These are phyloP conservation scores for Branchinecta lindahli DNA, from an alignment of 1,140 invertebrate genomes.

Conservation along the genomic window DNA sequence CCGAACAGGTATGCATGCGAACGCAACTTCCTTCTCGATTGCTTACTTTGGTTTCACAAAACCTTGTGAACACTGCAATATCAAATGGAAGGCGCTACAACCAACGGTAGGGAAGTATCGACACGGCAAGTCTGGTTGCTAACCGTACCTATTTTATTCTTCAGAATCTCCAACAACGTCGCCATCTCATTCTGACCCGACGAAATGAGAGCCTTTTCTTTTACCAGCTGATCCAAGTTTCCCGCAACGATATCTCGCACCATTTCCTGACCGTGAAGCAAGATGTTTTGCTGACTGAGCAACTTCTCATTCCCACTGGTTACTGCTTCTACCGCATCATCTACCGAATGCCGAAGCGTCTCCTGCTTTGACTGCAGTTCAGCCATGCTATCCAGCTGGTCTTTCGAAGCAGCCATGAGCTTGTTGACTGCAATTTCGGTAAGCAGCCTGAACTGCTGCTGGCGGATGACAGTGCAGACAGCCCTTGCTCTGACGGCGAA, in stretches of 20 bases:
- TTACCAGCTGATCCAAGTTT: slow-evolving; percentile 39
- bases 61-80: too few species aligned
- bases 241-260: slow-evolving; percentile 37
- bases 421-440: slow-evolving; percentile 50
- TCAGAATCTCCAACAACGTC: background rate
- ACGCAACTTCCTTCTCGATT: too few species aligned
- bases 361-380: slow-evolving; percentile 38
- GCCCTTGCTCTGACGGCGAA: slow-evolving; percentile 49
- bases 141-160: background rate
- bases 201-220: slow-evolving; percentile 44
- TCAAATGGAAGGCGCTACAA: too few species aligned
- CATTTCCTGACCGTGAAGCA: slow-evolving; percentile 36
- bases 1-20: too few species aligned
- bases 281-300: slow-evolving; percentile 37
- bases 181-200: slow-evolving; percentile 40
- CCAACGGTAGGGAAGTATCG: too few species aligned
- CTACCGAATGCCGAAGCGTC: slow-evolving; percentile 35
- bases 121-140: too few species aligned
- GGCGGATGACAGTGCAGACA: slow-evolving; percentile 46
- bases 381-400: slow-evolving; percentile 29
- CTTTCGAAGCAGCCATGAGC: slow-evolving; percentile 38
- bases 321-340: slow-evolving; percentile 36
- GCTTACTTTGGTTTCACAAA: too few species aligned
- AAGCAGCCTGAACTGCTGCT: slow-evolving; percentile 46
- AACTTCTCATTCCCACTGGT: slow-evolving; percentile 37